These are phyloP conservation scores for Numenius arquata DNA, from an alignment of 2,113 vertebrate genomes.

Conservation along the genomic window DNA sequence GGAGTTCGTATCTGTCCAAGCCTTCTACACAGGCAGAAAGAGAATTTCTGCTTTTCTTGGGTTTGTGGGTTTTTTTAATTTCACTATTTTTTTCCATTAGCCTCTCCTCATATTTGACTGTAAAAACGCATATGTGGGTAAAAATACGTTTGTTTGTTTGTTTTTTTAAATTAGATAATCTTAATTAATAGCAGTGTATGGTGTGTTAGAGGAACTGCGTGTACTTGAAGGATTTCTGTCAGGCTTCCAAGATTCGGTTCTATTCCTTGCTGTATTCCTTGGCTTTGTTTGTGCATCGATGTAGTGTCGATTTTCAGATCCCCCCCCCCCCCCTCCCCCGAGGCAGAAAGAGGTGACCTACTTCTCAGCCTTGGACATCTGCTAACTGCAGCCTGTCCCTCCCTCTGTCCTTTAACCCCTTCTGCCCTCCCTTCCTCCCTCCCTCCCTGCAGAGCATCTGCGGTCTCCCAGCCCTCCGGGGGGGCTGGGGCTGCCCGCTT, in stretches of 20 bases:
- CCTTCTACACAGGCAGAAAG: background rate
- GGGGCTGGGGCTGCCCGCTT: background rate
- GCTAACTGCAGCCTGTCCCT: background rate
- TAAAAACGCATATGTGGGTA: background rate
- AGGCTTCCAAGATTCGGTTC: background rate
- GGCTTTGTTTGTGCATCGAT: background rate
- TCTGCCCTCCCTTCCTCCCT: background rate
- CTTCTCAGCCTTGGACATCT: slow-evolving; percentile 61
- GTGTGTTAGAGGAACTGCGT: background rate
- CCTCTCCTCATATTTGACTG: background rate
- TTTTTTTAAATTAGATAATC: background rate
- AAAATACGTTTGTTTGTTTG: background rate
- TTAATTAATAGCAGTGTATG: background rate
- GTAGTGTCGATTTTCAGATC: background rate
- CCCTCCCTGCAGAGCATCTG: background rate
- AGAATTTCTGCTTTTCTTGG: background rate
- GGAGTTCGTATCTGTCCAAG: background rate
- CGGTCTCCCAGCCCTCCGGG: background rate
- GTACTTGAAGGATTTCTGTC: background rate
- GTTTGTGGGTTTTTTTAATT: background rate
- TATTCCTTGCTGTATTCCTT: background rate
- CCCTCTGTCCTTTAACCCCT: slow-evolving; percentile 35
- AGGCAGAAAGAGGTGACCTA: slow-evolving; percentile 66
- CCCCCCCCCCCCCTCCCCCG: background rate
- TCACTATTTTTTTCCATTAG: background rate